These are phyloP conservation scores for Myzus persicae DNA, from an alignment of 1,140 invertebrate species.

Conservation along the genomic window DNA sequence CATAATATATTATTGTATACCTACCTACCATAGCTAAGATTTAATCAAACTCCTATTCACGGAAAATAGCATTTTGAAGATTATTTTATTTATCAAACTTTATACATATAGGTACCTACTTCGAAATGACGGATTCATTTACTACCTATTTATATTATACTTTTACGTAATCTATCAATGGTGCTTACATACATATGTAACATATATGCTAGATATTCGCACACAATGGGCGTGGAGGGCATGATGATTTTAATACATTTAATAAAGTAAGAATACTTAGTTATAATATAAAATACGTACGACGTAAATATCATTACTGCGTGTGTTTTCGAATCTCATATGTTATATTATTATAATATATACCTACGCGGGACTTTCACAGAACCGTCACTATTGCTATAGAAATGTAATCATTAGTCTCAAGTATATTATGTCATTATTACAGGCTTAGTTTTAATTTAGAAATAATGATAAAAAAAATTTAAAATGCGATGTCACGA, in stretches of 20 bases:
- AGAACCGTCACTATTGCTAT: not conserved
- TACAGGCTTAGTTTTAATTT: not conserved
- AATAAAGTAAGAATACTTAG: not conserved
- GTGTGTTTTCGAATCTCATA: not conserved
- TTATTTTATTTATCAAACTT: constrained; percentile 32
- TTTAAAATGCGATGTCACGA: not conserved
- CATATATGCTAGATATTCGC: not conserved
- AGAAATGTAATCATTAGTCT: not conserved
- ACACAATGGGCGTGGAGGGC: not conserved
- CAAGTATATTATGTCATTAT: not conserved
- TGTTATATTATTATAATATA: not conserved
- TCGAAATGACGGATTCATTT: not conserved
- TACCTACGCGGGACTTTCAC: not conserved
- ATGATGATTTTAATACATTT: not conserved
- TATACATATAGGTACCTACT: too few species aligned
- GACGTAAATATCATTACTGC: not conserved
- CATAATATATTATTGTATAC: not conserved
- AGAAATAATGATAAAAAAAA: not conserved
- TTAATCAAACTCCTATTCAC: constrained; percentile 12
- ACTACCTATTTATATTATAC: not conserved
- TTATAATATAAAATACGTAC: not conserved
- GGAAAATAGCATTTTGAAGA: not conserved
- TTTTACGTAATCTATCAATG: not conserved
- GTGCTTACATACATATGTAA: not conserved
- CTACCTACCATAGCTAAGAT: not conserved